These are phyloP conservation scores for Perca flavescens DNA, from an alignment of 2,113 vertebrate species.

Conservation along the genomic window DNA sequence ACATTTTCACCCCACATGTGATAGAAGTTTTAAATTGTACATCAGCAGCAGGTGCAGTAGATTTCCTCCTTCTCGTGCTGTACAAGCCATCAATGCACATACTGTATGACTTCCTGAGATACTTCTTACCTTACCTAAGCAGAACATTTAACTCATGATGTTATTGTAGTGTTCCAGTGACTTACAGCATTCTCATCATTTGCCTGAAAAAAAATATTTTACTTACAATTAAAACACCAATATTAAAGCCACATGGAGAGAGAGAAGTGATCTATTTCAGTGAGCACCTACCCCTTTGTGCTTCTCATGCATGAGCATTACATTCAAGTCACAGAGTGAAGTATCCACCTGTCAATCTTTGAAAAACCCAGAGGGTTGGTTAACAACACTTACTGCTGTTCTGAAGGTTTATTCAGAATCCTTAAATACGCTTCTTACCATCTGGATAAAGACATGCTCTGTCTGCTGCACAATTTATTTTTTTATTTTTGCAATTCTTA, in stretches of 20 bases:
- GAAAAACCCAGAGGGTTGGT: neutral
- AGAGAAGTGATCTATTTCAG: neutral
- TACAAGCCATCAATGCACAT: no score
- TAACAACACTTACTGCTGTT: neutral
- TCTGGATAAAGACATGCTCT: neutral
- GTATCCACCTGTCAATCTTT: neutral
- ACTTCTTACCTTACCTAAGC: neutral
- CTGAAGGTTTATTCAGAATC: conserved; percentile 1
- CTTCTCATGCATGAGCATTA: neutral
- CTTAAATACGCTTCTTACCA: neutral
- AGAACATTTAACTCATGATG: neutral
- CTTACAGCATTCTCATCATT: neutral
- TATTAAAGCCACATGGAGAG: no score
- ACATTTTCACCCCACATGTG: neutral
- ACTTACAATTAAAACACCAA: neutral
- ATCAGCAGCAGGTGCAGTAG: neutral
- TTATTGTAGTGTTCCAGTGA: neutral
- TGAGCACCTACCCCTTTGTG: neutral
- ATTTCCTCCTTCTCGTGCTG: neutral
- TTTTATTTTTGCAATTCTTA: neutral
- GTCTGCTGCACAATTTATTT: neutral
- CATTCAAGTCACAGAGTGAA: neutral
- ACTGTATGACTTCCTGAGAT: neutral
- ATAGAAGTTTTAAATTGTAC: neutral
- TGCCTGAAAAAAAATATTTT: neutral